Percentiles rank a stretch among this genome's conserved stretches.
Evolutionary conservation across 1,140 invertebrate genomes (phyloP).

Genomic region (Hormaphis cornu): DNA sequence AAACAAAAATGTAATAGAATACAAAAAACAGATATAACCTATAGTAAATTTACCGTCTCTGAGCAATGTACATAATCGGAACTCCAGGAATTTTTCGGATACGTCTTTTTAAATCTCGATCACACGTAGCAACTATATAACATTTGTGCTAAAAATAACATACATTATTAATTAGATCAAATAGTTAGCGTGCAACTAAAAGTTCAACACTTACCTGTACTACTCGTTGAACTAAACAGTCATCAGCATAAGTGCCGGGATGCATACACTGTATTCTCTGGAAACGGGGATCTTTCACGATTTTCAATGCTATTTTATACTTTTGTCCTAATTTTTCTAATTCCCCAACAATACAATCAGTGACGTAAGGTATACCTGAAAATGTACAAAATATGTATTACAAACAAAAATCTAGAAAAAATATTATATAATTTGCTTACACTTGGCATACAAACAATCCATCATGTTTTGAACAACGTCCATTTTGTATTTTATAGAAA

Average conservation of each 20-base stretch:
- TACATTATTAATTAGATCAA: constrained; percentile 4
- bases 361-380: constrained; percentile 85
- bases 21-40: not conserved
- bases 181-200: constrained; percentile 9
- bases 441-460: constrained; percentile 98
- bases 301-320: constrained; percentile 89
- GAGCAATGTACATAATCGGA: constrained; percentile 93
- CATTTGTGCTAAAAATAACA: constrained; percentile 79
- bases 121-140: constrained; percentile 98
- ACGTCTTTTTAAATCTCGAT: constrained; percentile 91
- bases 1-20: not conserved
- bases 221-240: constrained; percentile 92
- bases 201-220: constrained; percentile 56
- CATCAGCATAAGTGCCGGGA: constrained; percentile 98
- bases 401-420: not conserved
- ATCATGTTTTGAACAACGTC: constrained; percentile 97
- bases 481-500: constrained; percentile 96
- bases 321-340: constrained; percentile 94
- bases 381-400: not conserved
- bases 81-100: constrained; percentile 98
- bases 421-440: constrained; percentile 45
- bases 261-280: constrained; percentile 87
- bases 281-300: constrained; percentile 92
- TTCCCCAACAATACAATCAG: constrained; percentile 97
- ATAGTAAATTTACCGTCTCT: constrained; percentile 56